Evolutionary conservation across 2,888 invertebrate species (phyloP), one percentile per base, ranked within the genome.

Genomic region (Glaucopsyche alexis): DNA sequence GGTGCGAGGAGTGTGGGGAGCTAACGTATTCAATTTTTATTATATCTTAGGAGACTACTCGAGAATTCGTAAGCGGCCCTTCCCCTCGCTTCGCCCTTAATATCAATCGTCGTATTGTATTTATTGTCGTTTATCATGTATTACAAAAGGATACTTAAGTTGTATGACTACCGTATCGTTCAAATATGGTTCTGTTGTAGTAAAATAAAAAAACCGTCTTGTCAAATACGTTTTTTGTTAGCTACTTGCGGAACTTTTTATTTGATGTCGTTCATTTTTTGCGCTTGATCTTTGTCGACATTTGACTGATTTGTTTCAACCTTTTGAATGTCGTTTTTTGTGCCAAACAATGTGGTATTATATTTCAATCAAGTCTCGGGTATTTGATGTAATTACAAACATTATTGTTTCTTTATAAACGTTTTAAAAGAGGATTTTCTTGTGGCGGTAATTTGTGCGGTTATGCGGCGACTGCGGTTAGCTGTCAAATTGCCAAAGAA

Each of bases 21-120:
- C 60, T 47, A 83, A 83, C 80, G 79, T 83, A 83, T 85, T 84
- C 82, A 80, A 80, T 82, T 84, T 87, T 87, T 84, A 83, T 83
- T 81, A 80, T 83, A 84, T 84, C 83, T 81, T 82, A 81, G 83
- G 83, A 81, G 81, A 83, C 82, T 83, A 82, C 82, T 85, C 81
- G 83, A 81, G 82, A 81, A 78, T 78, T 78, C 81, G 79, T 83
- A 82, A 42, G 8, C 42, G 80, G 81, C 77, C 79, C 80, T 79
- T 50, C 64, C 74, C 72, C 75, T 79, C 77, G 79, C 75, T 75
- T 76, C 72, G 60, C 74, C 77, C 42, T 60, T 60, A 67, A 67
- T 60, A 69, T 69, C 42, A 47, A 66, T 52, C 50, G 52, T 71
- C 50, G 29, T 29, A 29, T 47, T 1, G 16, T 71, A 16, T 40